Percentiles rank a stretch among this genome's conserved stretches.
Conservation (phyloP, 2,888 invertebrate species). For the Tridacna crocea region DNA sequence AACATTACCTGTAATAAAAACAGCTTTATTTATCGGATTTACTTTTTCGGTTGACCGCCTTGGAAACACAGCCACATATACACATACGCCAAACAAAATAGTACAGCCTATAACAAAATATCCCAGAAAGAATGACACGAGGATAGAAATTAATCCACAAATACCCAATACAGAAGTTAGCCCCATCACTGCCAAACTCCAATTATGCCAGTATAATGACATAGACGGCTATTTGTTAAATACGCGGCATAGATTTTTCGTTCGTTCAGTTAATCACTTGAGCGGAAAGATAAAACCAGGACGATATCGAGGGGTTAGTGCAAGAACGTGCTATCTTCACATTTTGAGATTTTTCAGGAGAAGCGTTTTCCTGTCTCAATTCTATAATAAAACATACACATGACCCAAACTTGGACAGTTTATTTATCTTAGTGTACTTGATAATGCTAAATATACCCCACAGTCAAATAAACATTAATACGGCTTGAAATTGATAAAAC, state of each 20-base stretch:
- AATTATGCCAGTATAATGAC: background rate
- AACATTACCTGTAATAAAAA: conserved; percentile 65
- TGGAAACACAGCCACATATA: background rate
- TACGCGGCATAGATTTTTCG: conserved; percentile 1
- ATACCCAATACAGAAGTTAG: background rate
- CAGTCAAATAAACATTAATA: too few species aligned
- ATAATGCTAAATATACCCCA: too few species aligned
- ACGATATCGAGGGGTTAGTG: too few species aligned
- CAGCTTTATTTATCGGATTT: conserved; percentile 59
- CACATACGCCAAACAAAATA: conserved; percentile 13
- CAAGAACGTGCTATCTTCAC: too few species aligned
- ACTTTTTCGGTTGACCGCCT: conserved; percentile 28
- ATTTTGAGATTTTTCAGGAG: too few species aligned
- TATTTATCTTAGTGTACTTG: too few species aligned
- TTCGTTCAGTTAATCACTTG: conserved; percentile 4
- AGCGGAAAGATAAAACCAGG: background rate
- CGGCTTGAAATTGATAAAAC: too few species aligned
- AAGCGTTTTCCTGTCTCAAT: too few species aligned
- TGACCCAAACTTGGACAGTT: too few species aligned
- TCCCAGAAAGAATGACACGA: background rate
- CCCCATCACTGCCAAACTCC: conserved; percentile 8
- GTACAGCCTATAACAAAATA: background rate
- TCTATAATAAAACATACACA: too few species aligned
- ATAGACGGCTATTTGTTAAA: background rate
- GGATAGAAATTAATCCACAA: conserved; percentile 18